Conservation (phyloP, 2,888 invertebrate genomes). For the Melolontha melolontha region DNA sequence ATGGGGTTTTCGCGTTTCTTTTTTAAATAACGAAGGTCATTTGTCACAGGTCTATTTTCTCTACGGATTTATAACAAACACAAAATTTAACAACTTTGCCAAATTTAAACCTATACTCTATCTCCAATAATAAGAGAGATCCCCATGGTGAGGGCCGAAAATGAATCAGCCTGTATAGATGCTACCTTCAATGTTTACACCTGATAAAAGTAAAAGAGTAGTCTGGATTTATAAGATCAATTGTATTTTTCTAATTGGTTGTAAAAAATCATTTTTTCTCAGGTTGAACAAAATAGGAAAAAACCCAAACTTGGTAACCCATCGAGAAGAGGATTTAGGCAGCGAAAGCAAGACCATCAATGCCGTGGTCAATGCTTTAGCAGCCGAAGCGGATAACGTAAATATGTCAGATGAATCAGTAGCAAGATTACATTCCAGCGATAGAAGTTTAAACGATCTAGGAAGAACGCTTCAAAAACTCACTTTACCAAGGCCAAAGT, state of each 20-base stretch:
- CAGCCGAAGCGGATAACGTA: constrained; percentile 90
- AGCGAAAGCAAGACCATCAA: constrained; percentile 88
- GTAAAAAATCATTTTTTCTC: constrained; percentile 43
- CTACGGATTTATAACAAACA: too few relatives aligned
- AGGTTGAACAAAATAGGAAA: constrained; percentile 96
- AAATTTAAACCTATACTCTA: too few relatives aligned
- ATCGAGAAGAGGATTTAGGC: constrained; percentile 77
- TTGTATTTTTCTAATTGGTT: constrained; percentile 4
- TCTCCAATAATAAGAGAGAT: too few relatives aligned
- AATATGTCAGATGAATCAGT: constrained; percentile 83
- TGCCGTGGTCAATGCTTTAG: constrained; percentile 92
- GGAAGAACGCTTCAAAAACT: constrained; percentile 79
- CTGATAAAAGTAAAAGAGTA: constrained; percentile 9
- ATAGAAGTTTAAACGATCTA: constrained; percentile 69
- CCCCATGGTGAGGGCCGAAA: too few relatives aligned
- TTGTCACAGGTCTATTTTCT: too few relatives aligned
- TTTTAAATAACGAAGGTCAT: too few relatives aligned
- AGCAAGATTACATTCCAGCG: constrained; percentile 61
- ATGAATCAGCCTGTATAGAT: too few relatives aligned
- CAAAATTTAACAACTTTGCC: too few relatives aligned
- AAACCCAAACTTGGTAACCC: constrained; percentile 92
- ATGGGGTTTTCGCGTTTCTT: too few relatives aligned
- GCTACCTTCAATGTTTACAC: constrained; percentile 23
- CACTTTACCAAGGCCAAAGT: constrained; percentile 83
- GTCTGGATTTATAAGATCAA: constrained; percentile 9